Evolutionary conservation across 92 coral and sea anemone species (phyloP).

Genomic region (Phymanthus crucifer): DNA sequence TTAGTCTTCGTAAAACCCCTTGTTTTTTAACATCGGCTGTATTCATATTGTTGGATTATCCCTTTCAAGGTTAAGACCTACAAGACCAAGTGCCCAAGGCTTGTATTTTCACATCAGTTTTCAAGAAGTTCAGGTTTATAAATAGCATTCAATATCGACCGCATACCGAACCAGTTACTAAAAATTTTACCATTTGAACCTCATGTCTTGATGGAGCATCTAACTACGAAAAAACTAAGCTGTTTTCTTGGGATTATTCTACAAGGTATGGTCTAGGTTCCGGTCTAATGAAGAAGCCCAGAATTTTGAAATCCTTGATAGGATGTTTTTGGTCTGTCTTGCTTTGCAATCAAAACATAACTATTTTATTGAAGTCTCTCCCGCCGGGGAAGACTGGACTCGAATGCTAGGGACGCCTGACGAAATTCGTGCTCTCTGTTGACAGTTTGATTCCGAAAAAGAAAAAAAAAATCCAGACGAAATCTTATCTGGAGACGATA

Average conservation of each 20-base stretch:
- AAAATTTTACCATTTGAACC: background rate
- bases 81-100: background rate
- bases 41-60: constrained; percentile 17
- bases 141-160: constrained; percentile 17
- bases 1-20: constrained; percentile 80
- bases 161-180: constrained; percentile 17
- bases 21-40: constrained; percentile 55
- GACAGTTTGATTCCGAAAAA: background rate
- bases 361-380: constrained; percentile 14
- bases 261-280: background rate
- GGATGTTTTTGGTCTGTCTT: background rate
- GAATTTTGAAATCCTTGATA: background rate
- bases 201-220: background rate
- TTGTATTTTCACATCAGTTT: constrained; percentile 12
- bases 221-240: background rate
- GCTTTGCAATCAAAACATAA: constrained; percentile 26
- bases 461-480: background rate
- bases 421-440: background rate
- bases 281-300: background rate
- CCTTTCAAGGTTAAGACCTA: background rate
- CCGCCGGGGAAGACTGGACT: constrained; percentile 33
- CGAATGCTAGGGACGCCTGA: constrained; percentile 21
- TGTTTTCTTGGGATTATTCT: background rate
- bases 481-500: background rate
- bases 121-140: constrained; percentile 4